Conservation (phyloP, 2,797 vertebrate species). For the Peromyscus eremicus region DNA sequence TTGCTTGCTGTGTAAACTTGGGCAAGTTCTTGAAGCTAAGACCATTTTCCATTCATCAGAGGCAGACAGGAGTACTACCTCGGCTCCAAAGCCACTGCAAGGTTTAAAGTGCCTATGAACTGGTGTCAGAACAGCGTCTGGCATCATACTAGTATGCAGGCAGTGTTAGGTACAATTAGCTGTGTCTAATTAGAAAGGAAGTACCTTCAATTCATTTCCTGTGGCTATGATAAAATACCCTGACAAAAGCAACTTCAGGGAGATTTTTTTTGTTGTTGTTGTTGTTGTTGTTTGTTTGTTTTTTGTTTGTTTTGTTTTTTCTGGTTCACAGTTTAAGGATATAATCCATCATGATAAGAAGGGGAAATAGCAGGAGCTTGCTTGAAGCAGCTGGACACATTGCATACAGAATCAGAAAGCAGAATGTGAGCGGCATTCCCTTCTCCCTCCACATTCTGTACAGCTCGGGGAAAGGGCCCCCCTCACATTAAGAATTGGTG, state of each 20-base stretch:
- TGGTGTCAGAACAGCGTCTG: background rate
- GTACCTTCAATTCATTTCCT: background rate
- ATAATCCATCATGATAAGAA: background rate
- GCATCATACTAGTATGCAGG: background rate
- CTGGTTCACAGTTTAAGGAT: background rate
- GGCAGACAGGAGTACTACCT: background rate
- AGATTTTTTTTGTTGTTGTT: background rate
- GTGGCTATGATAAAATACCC: too few relatives aligned
- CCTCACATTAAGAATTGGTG: background rate
- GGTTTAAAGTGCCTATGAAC: background rate
- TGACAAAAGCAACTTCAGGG: background rate
- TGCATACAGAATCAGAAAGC: background rate
- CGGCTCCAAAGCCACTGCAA: background rate
- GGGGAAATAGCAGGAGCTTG: background rate
- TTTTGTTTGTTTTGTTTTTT: background rate
- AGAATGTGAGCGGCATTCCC: background rate
- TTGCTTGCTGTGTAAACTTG: background rate
- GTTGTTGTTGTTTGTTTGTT: background rate
- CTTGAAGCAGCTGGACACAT: background rate
- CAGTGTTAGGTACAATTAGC: conserved; percentile 19
- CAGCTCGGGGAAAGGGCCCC: background rate
- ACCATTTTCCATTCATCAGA: background rate
- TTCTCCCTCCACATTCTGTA: background rate
- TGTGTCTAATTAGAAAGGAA: background rate
- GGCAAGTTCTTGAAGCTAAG: background rate